Evolutionary conservation across 53 echinoderm and acorn worm genomes (phyloP), one percentile per base, ranked within the genome.

Genomic region (Mesocentrotus franciscanus): DNA sequence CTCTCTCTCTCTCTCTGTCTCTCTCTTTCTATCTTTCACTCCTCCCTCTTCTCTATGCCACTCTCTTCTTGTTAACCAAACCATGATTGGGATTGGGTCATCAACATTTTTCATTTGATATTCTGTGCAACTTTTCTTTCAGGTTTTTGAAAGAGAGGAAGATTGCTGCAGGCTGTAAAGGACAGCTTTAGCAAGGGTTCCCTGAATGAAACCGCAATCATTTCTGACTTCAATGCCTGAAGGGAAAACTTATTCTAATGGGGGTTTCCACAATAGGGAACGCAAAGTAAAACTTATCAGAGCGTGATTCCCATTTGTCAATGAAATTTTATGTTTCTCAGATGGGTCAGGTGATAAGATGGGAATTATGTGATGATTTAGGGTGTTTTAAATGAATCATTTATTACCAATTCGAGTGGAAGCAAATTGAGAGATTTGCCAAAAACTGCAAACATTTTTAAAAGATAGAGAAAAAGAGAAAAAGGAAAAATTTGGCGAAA

Each of bases 281-380:
- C 24, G 58, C 57, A 14, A 58, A 60, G 26, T 57, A 89, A 89
- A 89, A 59, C 57, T 89, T 89, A 89, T 89, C 29, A 89, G 89
- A 89, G 89, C 89, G 18, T 59, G 89, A 89, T 89, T 89, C 89
- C 89, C 89, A 89, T 89, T 89, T 89, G n/a, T 59, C 89, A 59
- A 58, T 13, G 59, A 58, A 58, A 59, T 59, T 59, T 78, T 89
- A 60, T 4, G 7, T 59, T 24, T 89, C 8, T 56, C 60, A 24
- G 89, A 79, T 79, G 39, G 79, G 79, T 39, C 32, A 0, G 35
- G 36, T 79, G 79, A 79, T 79, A 79, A 79, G 79, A 79, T 79
- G 2, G 6, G 35, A 32, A 36, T 79, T 79, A 39, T 79, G 39
- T 79, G 79, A 79, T 36, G 7, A 13, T 79, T 35, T 7, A 64